Evolutionary conservation across 2,113 vertebrate species (phyloP), one percentile per base, ranked within the genome.

Genomic region (Malurus melanocephalus): DNA sequence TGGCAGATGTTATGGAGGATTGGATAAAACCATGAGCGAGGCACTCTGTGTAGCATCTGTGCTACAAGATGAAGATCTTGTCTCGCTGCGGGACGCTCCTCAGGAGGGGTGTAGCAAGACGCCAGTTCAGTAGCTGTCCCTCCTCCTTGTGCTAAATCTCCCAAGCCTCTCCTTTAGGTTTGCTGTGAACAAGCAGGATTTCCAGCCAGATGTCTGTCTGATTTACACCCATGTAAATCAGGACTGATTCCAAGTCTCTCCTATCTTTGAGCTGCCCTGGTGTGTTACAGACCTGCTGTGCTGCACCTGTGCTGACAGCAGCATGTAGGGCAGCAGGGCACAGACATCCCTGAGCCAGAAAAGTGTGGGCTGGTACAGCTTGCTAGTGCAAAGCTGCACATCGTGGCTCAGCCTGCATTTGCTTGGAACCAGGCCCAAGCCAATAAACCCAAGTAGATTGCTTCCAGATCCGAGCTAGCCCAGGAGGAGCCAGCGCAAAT

Each of bases 391-490:
- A 86, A 93, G 86, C 88, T 78, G 80, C 17, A 4, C 73, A 60
- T 74, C 5, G 0, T 40, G 59, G 73, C 90, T 93, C 73, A 78
- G 83, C 73, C 88, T 59, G 88, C 6, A 0, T 69, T 92, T 1
- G 21, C 68, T 68, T 93, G 92, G 90, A 88, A 68, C 12, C 28
- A 61, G 86, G 86, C 93, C 95, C 90, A 78, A 84, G 86, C 88
- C 94, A 90, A 86, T 94, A 94, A 93, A 93, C 77, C 80, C 66
- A 28, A 49, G 74, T 53, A 80, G 90, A 93, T 93, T 92, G 77
- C 69, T 90, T 94, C 93, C 93, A 95, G 93, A 91, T 35, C 76
- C 9, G 1, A 60, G 88, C 86, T 67, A 90, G 92, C 83, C 86
- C 57, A 27, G 56, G 77, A 91, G 57, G 73, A 94, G 88, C 77